Conservation (phyloP, 2,797 vertebrate species). For the Hypotaenidia okinawae region DNA sequence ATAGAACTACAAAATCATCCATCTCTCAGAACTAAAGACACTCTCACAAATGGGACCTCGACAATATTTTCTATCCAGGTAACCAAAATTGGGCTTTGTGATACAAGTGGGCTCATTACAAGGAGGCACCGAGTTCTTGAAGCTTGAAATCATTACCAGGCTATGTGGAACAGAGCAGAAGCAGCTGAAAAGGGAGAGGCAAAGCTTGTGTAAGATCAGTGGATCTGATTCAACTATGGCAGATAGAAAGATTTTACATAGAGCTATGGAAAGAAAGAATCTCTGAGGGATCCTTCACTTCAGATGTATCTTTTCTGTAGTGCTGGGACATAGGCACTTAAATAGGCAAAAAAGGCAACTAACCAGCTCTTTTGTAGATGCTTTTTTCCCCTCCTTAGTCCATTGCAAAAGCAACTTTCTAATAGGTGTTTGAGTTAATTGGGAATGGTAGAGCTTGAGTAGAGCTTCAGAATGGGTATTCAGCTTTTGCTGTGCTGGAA, state of each 20-base stretch:
- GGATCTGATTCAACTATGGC: neutral
- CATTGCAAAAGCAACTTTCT: neutral
- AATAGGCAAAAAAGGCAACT: neutral
- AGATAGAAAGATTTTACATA: neutral
- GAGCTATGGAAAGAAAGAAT: neutral
- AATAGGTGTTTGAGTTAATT: neutral
- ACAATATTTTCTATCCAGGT: neutral
- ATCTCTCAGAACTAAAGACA: neutral
- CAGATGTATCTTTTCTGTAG: neutral
- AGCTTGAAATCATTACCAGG: neutral
- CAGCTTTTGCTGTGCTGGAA: neutral
- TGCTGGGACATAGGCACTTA: neutral
- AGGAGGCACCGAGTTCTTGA: neutral
- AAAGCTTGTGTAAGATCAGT: constrained; percentile 1
- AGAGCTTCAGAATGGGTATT: neutral
- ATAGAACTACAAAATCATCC: neutral
- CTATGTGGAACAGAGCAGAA: neutral
- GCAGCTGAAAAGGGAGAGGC: constrained; percentile 1
- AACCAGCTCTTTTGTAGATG: neutral
- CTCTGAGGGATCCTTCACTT: neutral
- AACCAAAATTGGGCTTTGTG: constrained; percentile 13
- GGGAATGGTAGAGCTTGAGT: neutral
- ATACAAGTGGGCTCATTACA: neutral
- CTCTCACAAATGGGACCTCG: neutral
- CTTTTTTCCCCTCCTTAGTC: neutral